Conservation (phyloP, 2,113 vertebrate genomes). For the Alethe diademata region DNA sequence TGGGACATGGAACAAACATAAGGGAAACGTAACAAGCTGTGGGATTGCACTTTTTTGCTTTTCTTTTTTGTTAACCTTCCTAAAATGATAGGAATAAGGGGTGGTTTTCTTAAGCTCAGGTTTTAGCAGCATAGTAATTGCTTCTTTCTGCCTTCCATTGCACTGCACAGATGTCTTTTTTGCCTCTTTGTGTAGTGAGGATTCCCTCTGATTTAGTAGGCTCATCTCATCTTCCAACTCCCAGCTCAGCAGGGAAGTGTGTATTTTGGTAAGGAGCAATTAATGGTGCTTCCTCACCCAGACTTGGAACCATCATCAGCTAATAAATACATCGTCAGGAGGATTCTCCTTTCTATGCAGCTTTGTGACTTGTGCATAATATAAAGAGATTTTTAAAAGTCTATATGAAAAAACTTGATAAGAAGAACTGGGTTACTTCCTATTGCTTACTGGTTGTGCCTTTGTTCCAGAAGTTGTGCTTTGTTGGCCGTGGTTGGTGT, state of each 20-base stretch:
- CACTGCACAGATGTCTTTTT: neutral
- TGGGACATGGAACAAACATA: fast-evolving
- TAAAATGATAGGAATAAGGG: neutral
- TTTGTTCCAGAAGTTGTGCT: neutral
- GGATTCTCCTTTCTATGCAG: neutral
- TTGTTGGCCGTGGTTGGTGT: fast-evolving
- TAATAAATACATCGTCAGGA: neutral
- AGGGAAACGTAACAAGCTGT: neutral
- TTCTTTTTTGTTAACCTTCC: neutral
- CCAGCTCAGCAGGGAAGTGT: neutral
- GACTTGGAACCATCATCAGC: fast-evolving
- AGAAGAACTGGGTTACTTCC: neutral
- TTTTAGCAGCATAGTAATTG: fast-evolving
- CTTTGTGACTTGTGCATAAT: neutral
- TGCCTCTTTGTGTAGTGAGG: neutral
- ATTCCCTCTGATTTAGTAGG: neutral
- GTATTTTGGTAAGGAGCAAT: neutral
- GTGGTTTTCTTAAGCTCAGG: neutral
- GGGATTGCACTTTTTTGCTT: fast-evolving
- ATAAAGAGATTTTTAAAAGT: neutral
- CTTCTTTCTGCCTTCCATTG: neutral
- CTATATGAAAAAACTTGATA: neutral
- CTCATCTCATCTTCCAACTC: neutral
- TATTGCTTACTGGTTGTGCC: neutral
- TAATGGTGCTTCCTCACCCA: neutral